Base-by-base conservation (phyloP, 2,113 vertebrate species). In the Forbesichthys agassizii region DNA sequence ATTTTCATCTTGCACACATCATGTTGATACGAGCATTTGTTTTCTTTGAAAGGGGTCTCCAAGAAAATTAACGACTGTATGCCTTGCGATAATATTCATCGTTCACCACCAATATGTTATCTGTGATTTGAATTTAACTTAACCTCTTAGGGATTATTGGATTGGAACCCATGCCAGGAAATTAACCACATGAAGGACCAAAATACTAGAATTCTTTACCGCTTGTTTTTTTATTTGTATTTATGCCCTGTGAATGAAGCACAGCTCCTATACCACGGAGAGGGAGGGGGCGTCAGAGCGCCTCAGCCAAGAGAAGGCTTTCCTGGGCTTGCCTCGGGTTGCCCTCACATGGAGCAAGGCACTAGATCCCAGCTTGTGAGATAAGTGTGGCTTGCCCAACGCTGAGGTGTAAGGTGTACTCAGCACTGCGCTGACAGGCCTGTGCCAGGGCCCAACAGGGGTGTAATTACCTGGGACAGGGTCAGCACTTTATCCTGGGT, bases 401-500 rank as follows among this genome's bases (percentile, higher is more conserved):
- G 78, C 77, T 47, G 68, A 74, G 86, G 81, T 88, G 86, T 84
- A 84, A 88, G 89, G 82, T 89, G 88, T 81, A 83, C 83, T 81
- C 79, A 68, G 80, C 79, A 68, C 74, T 56, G 81, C 81, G 83
- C 85, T 84, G 77, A 86, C 86, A 81, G 73, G 87, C 80, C 89
- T 85, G 81, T 86, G 88, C 88, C 89, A 91, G 75, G 81, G 82
- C 87, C 82, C 86, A 80, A 73, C 86, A 84, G 89, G 87, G 84
- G 81, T 91, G 87, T 89, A 88, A 91, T 91, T 91, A 91, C 83
- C 86, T 88, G 79, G 73, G 86, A 86, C 87, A 86, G 80, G 86
- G 86, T 91, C 89, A 91, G 89, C 89, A 91, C 77, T 91, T 91
- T 86, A 89, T 80, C 64, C 70, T 52, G 74, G 73, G 83, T 89